Evolutionary conservation across 2,888 invertebrate species (phyloP), one percentile per base, ranked within the genome.

Genomic region (Andrena bucephala): DNA sequence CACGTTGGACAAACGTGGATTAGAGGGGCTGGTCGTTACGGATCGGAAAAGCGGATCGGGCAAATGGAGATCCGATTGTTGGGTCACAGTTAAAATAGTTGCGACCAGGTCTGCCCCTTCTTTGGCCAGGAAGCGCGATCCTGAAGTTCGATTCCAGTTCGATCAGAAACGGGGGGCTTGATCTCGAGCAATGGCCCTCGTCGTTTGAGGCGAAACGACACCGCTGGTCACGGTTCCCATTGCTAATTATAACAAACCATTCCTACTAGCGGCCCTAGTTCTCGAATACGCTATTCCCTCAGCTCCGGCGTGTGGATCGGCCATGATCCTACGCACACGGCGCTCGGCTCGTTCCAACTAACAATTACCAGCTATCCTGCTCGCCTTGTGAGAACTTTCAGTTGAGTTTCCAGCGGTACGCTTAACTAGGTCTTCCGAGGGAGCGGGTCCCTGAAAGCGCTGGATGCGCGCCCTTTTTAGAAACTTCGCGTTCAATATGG

Each of bases 201-300:
- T 85, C 85, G 87, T 82, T 81, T 52, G 60, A 54, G 29, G 60
- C 42, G 74, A 75, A 82, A 85, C 80, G 81, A 66, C 70, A 62
- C 74, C 77, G 81, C 79, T 79, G 87, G 83, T 82, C 83, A 87
- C 87, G 84, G 89, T 84, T 87, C 85, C 82, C 85, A 80, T 84
- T 84, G 81, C 87, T 90, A 90, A 90, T 90, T 90, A 89, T 88
- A 90, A 89, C 89, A 83, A 90, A 88, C 86, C 85, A 84, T 80
- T 68, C 80, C 69, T 79, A 74, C 84, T 63, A 31, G 59, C 81
- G 75, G 77, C 73, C 83, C 68, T 77, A 80, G 83, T 87, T 84
- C 70, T 62, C 70, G 77, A 73, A 87, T 85, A 82, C 76, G 84
- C 77, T 83, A 72, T 79, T 71, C 42, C 24, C n/a, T 16, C 8